A percentile compares a stretch with the other conserved stretches of the same genome.
Conservation (phyloP, 1,140 invertebrate genomes). For the Aricia agestis region DNA sequence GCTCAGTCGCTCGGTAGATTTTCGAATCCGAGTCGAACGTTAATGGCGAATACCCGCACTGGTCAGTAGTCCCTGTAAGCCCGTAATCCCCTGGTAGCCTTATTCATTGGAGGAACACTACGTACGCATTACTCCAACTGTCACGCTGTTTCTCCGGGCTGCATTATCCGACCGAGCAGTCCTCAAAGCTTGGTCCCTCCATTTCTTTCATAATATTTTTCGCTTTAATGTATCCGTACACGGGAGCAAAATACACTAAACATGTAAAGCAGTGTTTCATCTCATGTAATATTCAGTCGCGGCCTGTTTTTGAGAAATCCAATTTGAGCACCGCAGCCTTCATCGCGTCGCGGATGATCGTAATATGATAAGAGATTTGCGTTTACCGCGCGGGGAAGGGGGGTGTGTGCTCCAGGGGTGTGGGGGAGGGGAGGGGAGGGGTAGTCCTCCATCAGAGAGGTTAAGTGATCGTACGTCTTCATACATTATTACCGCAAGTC, state of each 20-base stretch:
- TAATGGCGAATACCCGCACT: too few species aligned
- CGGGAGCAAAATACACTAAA: background rate
- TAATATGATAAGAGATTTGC: conserved; percentile 12
- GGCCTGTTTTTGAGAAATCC: conserved; percentile 10
- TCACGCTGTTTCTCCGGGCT: too few species aligned
- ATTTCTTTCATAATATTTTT: too few species aligned
- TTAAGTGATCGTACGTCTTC: conserved; percentile 11
- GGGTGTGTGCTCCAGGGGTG: background rate
- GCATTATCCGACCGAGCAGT: too few species aligned
- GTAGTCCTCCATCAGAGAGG: background rate
- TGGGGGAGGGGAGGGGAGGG: background rate
- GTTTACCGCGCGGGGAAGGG: background rate
- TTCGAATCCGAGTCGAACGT: too few species aligned
- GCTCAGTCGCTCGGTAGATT: too few species aligned
- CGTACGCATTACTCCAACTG: too few species aligned
- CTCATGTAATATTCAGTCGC: background rate
- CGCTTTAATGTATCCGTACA: background rate
- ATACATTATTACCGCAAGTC: background rate
- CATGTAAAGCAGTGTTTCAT: background rate
- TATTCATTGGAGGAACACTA: too few species aligned
- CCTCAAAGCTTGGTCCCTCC: too few species aligned
- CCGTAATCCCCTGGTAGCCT: too few species aligned
- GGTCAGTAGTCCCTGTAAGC: too few species aligned
- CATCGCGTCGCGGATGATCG: conserved; percentile 5
- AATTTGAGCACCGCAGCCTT: background rate